phyloP scores from a whole-genome alignment of 1,140 invertebrate genomes.

The Steinernema khuongi region DNA sequence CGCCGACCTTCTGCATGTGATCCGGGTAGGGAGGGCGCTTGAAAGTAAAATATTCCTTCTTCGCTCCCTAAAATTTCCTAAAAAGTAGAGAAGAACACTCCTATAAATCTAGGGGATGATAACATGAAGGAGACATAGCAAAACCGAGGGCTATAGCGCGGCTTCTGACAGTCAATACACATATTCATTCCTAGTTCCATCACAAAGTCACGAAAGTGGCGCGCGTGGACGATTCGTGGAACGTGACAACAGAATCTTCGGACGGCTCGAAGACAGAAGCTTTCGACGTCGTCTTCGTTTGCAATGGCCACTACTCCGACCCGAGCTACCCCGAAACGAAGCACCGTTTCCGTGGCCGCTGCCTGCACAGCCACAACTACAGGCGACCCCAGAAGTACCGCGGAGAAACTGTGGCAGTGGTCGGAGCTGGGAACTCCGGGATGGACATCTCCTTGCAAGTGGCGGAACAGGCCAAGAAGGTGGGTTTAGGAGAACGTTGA shows the following conservation, averaged over 20 bases:
- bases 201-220: conserved; percentile 19
- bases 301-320: conserved; percentile 64
- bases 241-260: not conserved
- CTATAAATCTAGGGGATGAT: too few relatives aligned
- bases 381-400: conserved; percentile 67
- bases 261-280: conserved; percentile 49
- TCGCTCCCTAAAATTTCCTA: too few relatives aligned
- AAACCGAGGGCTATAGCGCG: too few relatives aligned
- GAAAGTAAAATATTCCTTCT: too few relatives aligned
- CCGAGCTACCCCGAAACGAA: conserved; percentile 67
- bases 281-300: conserved; percentile 50
- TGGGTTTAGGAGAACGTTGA: conserved; percentile 48
- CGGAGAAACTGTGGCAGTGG: conserved; percentile 68
- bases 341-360: conserved; percentile 69
- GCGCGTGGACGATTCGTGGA: conserved; percentile 25
- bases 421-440: conserved; percentile 81
- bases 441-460: conserved; percentile 75
- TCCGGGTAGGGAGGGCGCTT: conserved; percentile 64
- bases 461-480: conserved; percentile 65
- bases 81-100: too few relatives aligned
- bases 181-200: not conserved
- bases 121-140: too few relatives aligned
- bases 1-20: conserved; percentile 63
- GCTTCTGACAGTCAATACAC: not conserved
- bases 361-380: conserved; percentile 80